Percentiles rank a stretch among this genome's conserved stretches.
These are phyloP conservation scores for Lordiphosa collinella DNA, from an alignment of 1,140 invertebrate genomes.

Conservation along the genomic window DNA sequence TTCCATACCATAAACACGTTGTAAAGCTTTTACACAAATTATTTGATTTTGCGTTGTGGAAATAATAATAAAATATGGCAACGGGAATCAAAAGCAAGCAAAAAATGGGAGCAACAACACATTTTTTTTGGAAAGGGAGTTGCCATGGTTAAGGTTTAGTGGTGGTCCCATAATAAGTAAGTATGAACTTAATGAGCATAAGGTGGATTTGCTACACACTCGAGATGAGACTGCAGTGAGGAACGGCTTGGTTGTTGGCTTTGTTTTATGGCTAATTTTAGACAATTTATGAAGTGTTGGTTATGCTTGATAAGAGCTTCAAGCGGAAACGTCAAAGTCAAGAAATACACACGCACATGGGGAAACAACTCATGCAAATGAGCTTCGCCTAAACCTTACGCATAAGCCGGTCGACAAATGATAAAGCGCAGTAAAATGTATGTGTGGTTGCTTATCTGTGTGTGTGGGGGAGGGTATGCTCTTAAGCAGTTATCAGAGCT, in stretches of 20 bases:
- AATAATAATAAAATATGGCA: conserved; percentile 63
- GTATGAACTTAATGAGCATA: conserved; percentile 39
- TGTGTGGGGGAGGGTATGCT: background rate
- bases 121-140: conserved; percentile 11
- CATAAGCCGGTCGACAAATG: conserved; percentile 54
- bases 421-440: conserved; percentile 37
- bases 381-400: conserved; percentile 52
- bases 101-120: conserved; percentile 12
- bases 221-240: conserved; percentile 23
- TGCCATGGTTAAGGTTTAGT: conserved; percentile 18
- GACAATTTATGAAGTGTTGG: conserved; percentile 78
- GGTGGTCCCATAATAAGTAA: background rate
- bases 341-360: conserved; percentile 23
- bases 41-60: conserved; percentile 53
- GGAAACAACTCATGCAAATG: conserved; percentile 69
- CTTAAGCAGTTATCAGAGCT: conserved; percentile 28
- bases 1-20: conserved; percentile 2
- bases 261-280: conserved; percentile 74
- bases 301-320: conserved; percentile 62
- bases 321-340: conserved; percentile 33
- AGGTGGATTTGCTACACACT: conserved; percentile 31
- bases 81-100: conserved; percentile 54
- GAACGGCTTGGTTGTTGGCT: conserved; percentile 25
- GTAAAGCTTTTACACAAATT: conserved; percentile 65
- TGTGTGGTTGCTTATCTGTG: background rate